Evolutionary conservation across 1,140 invertebrate genomes (phyloP), one percentile per base, ranked within the genome.

Genomic region (Drosophila littoralis): DNA sequence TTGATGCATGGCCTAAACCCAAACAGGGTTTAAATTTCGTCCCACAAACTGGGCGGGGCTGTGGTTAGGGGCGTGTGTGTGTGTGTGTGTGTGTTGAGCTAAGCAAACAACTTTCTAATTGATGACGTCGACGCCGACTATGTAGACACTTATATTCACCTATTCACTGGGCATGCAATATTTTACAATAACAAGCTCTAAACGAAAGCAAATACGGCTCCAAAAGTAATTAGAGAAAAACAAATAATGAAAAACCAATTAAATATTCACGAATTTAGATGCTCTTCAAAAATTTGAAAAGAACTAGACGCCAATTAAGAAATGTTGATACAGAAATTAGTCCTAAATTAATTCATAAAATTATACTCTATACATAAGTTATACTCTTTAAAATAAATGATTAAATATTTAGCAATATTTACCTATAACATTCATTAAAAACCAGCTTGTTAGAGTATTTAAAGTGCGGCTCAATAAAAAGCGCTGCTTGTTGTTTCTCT

Each of bases 71-170:
- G 32, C 0, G 38, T 43, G 50, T 22, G 36, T 17, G 17, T 17
- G 17, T 22, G 22, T 22, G 45, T 28, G 8, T 36, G 40, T 54
- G 50, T n/a, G n/a, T 28, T 12, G 1, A 40, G 45, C 28, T 46
- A n/a, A 48, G 28, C 42, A 76, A 77, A 77, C 79, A 79, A 88
- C 83, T 88, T 86, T 86, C 82, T 79, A 86, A 82, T 88, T 76
- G 76, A 64, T 79, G 82, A 79, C 68, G 60, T 74, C 67, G 75
- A 52, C 46, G 2, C 59, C 52, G 64, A 55, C 67, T 40, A 60
- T 40, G 51, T 40, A 32, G 15, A 48, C 42, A 40, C n/a, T 54
- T 48, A 48, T 22, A 54, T 51, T 50, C 67, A 33, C 38, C 57
- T 52, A 71, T 70, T 83, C 75, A 74, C 69, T 69, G 65, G 43